A percentile compares a stretch with the other conserved stretches of the same genome.
These are phyloP conservation scores for Dendrolimus houi DNA, from an alignment of 2,888 invertebrate species.

Conservation along the genomic window DNA sequence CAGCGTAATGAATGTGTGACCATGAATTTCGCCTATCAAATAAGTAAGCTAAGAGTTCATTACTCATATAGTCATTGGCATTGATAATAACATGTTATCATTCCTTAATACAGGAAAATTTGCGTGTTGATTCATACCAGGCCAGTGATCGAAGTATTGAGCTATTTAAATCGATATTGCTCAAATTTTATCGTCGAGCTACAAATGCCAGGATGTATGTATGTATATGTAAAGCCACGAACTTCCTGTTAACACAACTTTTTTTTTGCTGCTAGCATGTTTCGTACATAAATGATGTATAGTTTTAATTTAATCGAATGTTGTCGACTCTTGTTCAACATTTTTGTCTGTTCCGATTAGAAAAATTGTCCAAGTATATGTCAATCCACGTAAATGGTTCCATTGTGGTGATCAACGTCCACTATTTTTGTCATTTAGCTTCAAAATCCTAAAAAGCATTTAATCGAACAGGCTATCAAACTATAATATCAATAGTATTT, in stretches of 20 bases:
- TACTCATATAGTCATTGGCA: background rate
- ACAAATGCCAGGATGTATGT: background rate
- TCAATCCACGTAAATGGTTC: too few species aligned
- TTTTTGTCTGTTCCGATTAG: too few species aligned
- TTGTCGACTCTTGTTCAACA: background rate
- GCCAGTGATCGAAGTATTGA: background rate
- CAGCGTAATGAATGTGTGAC: background rate
- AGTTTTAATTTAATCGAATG: background rate
- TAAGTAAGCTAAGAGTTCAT: background rate
- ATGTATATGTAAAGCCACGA: background rate
- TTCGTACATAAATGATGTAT: background rate
- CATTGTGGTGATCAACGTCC: too few species aligned
- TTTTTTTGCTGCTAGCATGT: background rate
- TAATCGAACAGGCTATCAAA: too few species aligned
- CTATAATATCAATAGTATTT: too few species aligned
- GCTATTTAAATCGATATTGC: constrained; percentile 2
- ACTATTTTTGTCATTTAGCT: too few species aligned
- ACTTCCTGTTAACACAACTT: constrained; percentile 3
- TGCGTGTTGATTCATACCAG: background rate
- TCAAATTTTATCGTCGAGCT: background rate
- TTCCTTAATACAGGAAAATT: background rate
- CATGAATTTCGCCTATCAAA: background rate
- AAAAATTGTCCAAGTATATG: too few species aligned
- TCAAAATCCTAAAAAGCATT: too few species aligned
- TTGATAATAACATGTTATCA: background rate